Base-by-base conservation (phyloP, 2,888 invertebrate genomes). In the Reticulitermes lucifugus region DNA sequence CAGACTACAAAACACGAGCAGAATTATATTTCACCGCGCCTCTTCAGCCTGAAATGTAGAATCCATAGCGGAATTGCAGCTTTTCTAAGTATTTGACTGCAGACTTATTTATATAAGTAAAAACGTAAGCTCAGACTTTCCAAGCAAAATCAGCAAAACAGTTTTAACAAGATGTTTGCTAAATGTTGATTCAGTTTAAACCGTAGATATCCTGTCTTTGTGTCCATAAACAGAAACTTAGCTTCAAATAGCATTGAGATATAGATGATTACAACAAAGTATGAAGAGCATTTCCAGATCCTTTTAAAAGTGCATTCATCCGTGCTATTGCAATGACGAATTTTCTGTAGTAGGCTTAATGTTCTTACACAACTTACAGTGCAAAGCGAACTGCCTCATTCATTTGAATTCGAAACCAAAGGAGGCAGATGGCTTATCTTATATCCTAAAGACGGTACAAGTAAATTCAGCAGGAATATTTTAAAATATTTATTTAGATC, bases 91-190 rank as follows among this genome's bases (percentile, higher is more conserved):
- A 55, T 55, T 14, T 55, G 55, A 55, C 2, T 18, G 0, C 18
- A 21, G 46, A 46, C 46, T 46, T 46, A 9, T 12, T 46, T 46
- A 12, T 9, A 2, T 55, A 55, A 12, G 12, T 59, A 55, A 4
- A 35, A 22, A 29, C 25, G 29, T 12, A 29, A 51, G 55, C 41
- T 29, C 22, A 46, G 18, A 22, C 12, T 77, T 55, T 6, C n/a
- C 73, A 12, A 21, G 73, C 73, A 18, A 73, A 25, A 73, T 73
- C 73, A 73, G 73, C 73, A 41, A 73, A 73, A 73, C 21, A 35
- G 41, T 41, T 41, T 3, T 73, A 73, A 71, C 22, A 73, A 73
- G 73, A 73, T 46, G 9, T 12, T 12, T 65, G n/a, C 65, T 41
- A 73, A 41, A 9, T 41, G 18, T 41, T 41, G 73, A 73, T 71